These are phyloP conservation scores for Otocyon megalotis DNA, from an alignment of 2,113 vertebrate genomes.

Conservation along the genomic window DNA sequence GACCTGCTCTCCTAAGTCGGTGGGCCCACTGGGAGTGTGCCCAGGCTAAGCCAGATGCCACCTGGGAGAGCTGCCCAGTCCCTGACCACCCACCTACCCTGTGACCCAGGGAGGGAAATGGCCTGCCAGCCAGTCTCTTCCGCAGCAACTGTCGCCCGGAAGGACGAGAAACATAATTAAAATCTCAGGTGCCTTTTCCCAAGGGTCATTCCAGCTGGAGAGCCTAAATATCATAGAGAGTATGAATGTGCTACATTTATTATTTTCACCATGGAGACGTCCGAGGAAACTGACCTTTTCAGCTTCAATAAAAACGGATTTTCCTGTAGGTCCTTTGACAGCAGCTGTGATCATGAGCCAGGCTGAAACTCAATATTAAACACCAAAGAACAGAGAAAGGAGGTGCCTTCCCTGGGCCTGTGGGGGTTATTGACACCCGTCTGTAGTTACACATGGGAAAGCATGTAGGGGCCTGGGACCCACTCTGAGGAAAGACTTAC, in stretches of 20 bases:
- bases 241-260: conserved; percentile 85
- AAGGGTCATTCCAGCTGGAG: conserved; percentile 67
- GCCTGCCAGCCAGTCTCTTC: background rate
- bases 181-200: conserved; percentile 72
- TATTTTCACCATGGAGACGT: conserved; percentile 88
- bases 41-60: background rate
- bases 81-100: background rate
- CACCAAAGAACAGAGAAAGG: conserved; percentile 60
- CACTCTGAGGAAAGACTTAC: background rate
- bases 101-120: background rate
- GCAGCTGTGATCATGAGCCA: conserved; percentile 78
- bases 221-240: conserved; percentile 77
- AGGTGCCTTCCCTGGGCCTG: background rate
- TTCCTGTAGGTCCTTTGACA: conserved; percentile 85
- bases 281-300: conserved; percentile 90
- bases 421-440: background rate
- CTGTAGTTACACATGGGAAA: background rate
- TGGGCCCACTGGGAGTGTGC: background rate
- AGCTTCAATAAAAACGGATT: conserved; percentile 89
- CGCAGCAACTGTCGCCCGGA: background rate
- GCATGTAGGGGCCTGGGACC: background rate
- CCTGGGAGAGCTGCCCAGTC: background rate
- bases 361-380: conserved; percentile 83
- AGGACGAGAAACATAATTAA: conserved; percentile 69
- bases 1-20: background rate